A percentile compares a stretch with the other conserved stretches of the same genome.
These are phyloP conservation scores for Strigops habroptila DNA, from an alignment of 2,113 vertebrate genomes.

Conservation along the genomic window DNA sequence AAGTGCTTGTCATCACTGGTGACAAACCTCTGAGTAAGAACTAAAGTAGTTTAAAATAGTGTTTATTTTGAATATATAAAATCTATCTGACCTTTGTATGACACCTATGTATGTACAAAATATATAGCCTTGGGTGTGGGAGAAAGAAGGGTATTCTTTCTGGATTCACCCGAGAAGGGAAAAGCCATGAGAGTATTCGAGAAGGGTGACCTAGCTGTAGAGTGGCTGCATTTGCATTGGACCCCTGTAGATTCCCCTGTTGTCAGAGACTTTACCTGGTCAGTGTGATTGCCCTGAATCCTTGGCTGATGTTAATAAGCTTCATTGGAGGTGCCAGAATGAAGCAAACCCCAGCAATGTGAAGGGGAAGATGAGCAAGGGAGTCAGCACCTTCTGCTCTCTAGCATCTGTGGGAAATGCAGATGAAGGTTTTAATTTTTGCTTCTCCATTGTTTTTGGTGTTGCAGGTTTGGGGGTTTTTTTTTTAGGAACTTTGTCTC, in stretches of 20 bases:
- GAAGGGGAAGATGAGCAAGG: not conserved
- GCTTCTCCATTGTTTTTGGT: not conserved
- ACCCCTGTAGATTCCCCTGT: not conserved
- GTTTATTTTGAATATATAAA: not conserved
- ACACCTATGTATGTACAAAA: fast-evolving
- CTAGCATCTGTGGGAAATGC: not conserved
- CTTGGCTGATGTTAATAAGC: not conserved
- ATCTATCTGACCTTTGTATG: not conserved
- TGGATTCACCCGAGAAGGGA: not conserved
- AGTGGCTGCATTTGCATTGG: not conserved
- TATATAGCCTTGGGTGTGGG: not conserved
- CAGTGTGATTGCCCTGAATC: not conserved
- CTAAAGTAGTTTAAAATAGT: not conserved
- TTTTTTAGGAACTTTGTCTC: not conserved
- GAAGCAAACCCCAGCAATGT: not conserved
- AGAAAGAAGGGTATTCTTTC: not conserved
- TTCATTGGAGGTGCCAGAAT: not conserved
- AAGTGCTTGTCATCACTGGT: not conserved
- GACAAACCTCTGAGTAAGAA: not conserved
- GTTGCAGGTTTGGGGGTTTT: too few relatives aligned
- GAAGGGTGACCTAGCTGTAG: not conserved
- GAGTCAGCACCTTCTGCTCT: not conserved
- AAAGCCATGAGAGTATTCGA: not conserved
- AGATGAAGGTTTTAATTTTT: too few relatives aligned
- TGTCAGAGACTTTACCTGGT: fast-evolving